Conservation (phyloP, 1,140 invertebrate species). For the Chironomus tepperi region DNA sequence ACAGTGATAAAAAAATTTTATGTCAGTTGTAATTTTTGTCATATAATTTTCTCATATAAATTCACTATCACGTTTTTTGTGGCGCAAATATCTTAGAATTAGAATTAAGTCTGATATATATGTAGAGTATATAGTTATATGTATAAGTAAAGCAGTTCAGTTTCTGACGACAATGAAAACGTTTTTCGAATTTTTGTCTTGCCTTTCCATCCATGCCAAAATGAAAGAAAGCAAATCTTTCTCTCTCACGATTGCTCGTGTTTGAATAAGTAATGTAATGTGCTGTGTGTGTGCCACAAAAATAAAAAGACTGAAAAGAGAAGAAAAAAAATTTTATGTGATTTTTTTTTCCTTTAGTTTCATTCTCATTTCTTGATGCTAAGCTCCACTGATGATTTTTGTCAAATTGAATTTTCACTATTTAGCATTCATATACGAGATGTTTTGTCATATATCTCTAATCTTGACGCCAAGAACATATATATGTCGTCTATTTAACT, state of each 20-base stretch:
- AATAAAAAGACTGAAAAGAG: not conserved
- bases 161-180: not conserved
- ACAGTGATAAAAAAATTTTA: conserved; percentile 6
- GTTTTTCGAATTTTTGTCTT: not conserved
- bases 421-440: conserved; percentile 13
- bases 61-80: not conserved
- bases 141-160: not conserved
- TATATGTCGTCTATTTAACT: conserved; percentile 7
- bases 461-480: not conserved
- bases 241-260: conserved; percentile 4
- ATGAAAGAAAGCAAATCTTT: not conserved
- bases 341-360: not conserved
- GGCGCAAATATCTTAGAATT: conserved; percentile 12
- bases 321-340: no score
- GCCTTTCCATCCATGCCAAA: not conserved
- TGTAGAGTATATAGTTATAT: not conserved
- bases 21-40: conserved; percentile 6
- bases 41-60: conserved; percentile 12
- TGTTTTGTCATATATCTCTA: conserved; percentile 8
- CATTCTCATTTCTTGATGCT: not conserved
- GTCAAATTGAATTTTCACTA: conserved; percentile 14
- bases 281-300: not conserved
- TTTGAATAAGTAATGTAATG: conserved; percentile 14
- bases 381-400: conserved; percentile 12
- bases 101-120: conserved; percentile 14